Evolutionary conservation across 2,113 vertebrate genomes (phyloP).

Genomic region (Thunnus maccoyii): DNA sequence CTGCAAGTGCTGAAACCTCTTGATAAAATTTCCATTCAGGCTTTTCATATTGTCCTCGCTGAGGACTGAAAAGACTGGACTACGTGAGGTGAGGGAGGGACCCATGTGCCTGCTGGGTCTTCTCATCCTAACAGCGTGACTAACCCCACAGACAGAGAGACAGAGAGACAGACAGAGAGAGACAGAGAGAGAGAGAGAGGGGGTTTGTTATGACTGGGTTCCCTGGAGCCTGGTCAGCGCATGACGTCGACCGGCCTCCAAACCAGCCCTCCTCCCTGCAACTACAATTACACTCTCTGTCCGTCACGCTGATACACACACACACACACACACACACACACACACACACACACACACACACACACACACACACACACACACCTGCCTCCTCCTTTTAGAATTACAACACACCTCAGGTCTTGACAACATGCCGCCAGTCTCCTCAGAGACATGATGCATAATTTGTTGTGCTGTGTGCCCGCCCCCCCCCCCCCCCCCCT

Average conservation of each 20-base stretch:
- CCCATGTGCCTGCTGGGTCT: constrained; percentile 35
- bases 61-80: background rate
- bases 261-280: constrained; percentile 39
- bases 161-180: constrained; percentile 2
- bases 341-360: constrained; percentile 18
- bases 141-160: constrained; percentile 17
- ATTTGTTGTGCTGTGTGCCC: constrained; percentile 25
- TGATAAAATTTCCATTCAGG: background rate
- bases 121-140: constrained; percentile 39
- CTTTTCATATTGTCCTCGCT: constrained; percentile 9
- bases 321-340: background rate
- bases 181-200: background rate
- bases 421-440: constrained; percentile 15
- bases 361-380: constrained; percentile 30
- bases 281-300: constrained; percentile 41
- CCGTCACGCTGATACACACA: constrained; percentile 28
- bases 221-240: constrained; percentile 21
- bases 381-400: constrained; percentile 37
- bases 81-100: constrained; percentile 23
- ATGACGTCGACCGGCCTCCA: constrained; percentile 42
- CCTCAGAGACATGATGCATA: constrained; percentile 23
- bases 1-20: background rate
- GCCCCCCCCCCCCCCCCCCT: background rate
- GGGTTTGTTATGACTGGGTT: constrained; percentile 18
- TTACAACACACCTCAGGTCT: constrained; percentile 44